These are phyloP conservation scores for Euplexia lucipara DNA, from an alignment of 2,888 invertebrate genomes.

Conservation along the genomic window DNA sequence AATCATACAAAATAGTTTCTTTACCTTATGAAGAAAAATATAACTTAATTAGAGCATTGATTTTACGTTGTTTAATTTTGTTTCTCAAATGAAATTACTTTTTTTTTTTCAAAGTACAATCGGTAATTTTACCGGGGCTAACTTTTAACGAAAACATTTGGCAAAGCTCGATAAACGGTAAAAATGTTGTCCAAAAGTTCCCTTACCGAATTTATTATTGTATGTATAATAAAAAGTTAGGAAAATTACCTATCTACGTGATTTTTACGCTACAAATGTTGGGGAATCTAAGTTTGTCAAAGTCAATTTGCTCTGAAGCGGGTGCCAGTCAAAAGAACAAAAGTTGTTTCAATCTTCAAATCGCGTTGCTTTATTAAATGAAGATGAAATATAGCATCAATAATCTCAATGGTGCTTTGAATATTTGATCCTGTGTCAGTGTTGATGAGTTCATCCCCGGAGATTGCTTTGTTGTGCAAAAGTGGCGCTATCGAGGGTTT, in stretches of 20 bases:
- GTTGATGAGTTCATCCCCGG: slow-evolving; percentile 72
- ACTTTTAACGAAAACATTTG: slow-evolving; percentile 13
- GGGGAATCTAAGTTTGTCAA: slow-evolving; percentile 42
- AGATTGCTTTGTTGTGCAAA: slow-evolving; percentile 72
- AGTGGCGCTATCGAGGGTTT: slow-evolving; percentile 69
- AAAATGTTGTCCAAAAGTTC: slow-evolving; percentile 47
- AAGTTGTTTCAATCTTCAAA: slow-evolving; percentile 48
- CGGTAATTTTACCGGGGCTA: slow-evolving; percentile 4
- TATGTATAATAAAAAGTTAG: slow-evolving; percentile 48
- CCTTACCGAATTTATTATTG: slow-evolving; percentile 36
- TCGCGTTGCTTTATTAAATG: slow-evolving; percentile 61
- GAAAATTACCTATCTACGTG: slow-evolving; percentile 52
- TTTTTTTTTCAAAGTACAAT: background rate
- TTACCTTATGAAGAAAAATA: rapidly evolving
- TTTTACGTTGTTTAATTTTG: background rate
- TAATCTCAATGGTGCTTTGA: slow-evolving; percentile 70
- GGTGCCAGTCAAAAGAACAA: slow-evolving; percentile 46
- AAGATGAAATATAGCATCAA: slow-evolving; percentile 68
- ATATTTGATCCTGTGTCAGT: slow-evolving; percentile 74
- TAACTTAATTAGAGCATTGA: background rate
- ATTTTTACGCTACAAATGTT: slow-evolving; percentile 50
- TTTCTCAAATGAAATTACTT: background rate
- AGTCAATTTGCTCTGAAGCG: slow-evolving; percentile 54
- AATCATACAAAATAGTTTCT: too few species aligned
- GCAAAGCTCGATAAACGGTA: slow-evolving; percentile 14